Evolutionary conservation across 1,140 invertebrate species (phyloP).

Genomic region (Trachymyrmex septentrionalis): DNA sequence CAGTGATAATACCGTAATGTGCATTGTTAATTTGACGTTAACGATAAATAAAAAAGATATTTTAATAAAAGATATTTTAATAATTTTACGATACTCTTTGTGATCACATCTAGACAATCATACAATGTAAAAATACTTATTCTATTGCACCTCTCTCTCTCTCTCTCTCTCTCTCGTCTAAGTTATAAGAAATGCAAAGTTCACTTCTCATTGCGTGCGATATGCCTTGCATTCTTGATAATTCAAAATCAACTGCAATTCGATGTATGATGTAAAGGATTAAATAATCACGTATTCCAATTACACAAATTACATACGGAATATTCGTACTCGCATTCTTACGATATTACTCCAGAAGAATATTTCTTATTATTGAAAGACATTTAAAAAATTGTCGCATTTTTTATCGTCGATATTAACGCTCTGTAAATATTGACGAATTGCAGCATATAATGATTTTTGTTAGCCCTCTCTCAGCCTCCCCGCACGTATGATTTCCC

Average conservation of each 20-base stretch:
- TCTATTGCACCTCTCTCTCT: neutral
- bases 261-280: neutral
- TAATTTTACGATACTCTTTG: slow-evolving; percentile 7
- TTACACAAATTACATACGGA: neutral
- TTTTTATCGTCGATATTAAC: neutral
- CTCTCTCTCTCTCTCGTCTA: too few species aligned
- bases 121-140: slow-evolving; percentile 22
- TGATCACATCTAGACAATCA: neutral
- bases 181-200: neutral
- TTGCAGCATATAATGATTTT: neutral
- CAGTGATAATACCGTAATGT: slow-evolving; percentile 41
- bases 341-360: slow-evolving; percentile 16
- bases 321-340: neutral
- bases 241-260: neutral
- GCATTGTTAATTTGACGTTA: slow-evolving; percentile 27
- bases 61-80: slow-evolving; percentile 54
- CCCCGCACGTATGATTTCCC: slow-evolving; percentile 38
- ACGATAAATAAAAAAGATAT: neutral
- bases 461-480: slow-evolving; percentile 22
- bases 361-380: slow-evolving; percentile 29
- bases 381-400: neutral
- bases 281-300: neutral
- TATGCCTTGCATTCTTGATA: neutral
- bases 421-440: slow-evolving; percentile 8
- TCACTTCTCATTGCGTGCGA: neutral